Evolutionary conservation across 1,140 invertebrate genomes (phyloP).

Genomic region (Drosophila jambulina): DNA sequence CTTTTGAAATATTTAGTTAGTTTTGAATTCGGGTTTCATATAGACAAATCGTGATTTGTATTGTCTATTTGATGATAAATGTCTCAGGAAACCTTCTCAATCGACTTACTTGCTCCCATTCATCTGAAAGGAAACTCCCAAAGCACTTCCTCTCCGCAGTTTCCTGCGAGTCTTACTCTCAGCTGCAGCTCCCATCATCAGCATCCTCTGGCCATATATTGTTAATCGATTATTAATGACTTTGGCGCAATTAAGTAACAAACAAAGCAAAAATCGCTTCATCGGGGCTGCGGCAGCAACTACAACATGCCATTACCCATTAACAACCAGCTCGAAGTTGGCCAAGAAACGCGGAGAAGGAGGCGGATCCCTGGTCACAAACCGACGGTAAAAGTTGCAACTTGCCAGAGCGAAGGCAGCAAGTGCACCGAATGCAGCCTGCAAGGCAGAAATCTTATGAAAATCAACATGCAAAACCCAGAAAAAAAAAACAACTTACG

Average conservation of each 20-base stretch:
- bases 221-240: conserved; percentile 83
- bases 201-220: conserved; percentile 45
- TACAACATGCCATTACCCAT: conserved; percentile 60
- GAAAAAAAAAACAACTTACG: conserved; percentile 43
- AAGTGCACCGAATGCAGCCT: conserved; percentile 34
- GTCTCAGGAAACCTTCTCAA: neutral
- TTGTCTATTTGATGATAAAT: conserved; percentile 13
- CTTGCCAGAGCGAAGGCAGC: conserved; percentile 35
- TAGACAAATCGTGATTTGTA: conserved; percentile 16
- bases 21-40: neutral
- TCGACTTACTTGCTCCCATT: conserved; percentile 4
- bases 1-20: too few species aligned
- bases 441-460: conserved; percentile 40
- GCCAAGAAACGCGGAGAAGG: conserved; percentile 23
- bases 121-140: conserved; percentile 17
- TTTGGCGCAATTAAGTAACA: conserved; percentile 79
- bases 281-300: conserved; percentile 40
- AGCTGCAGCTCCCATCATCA: neutral
- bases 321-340: conserved; percentile 40
- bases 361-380: conserved; percentile 30
- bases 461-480: conserved; percentile 67
- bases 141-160: conserved; percentile 20
- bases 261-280: conserved; percentile 66
- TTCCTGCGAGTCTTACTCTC: conserved; percentile 13
- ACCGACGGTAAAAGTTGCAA: conserved; percentile 70